Evolutionary conservation across 2,888 invertebrate species (phyloP).

Genomic region (Drosophila mayaguana): DNA sequence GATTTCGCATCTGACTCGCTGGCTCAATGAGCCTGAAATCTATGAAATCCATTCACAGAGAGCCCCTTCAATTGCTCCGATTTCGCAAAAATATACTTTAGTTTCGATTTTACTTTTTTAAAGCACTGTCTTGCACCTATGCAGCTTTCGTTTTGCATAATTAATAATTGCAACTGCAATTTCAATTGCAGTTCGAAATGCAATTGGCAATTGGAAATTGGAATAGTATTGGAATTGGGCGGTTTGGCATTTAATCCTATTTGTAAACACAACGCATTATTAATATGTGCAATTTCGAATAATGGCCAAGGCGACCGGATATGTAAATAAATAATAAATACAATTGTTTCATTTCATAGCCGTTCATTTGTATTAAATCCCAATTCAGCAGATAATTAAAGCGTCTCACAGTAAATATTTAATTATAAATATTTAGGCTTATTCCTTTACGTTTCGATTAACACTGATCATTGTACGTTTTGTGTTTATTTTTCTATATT

Average conservation of each 20-base stretch:
- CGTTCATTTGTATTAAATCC: constrained; percentile 22
- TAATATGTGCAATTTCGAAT: constrained; percentile 60
- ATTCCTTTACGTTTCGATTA: not conserved
- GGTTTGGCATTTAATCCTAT: constrained; percentile 60
- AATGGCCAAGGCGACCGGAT: constrained; percentile 63
- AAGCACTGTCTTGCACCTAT: constrained; percentile 4
- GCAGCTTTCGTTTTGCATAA: constrained; percentile 38
- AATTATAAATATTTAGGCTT: not conserved
- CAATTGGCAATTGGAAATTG: constrained; percentile 11
- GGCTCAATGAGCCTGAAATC: constrained; percentile 60
- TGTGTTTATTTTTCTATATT: not conserved
- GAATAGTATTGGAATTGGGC: constrained; percentile 25
- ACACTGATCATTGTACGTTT: not conserved
- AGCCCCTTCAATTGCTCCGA: constrained; percentile 1
- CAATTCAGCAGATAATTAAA: constrained; percentile 28
- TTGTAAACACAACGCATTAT: constrained; percentile 66
- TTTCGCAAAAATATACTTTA: constrained; percentile 3
- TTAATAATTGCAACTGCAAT: constrained; percentile 51
- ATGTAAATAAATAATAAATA: constrained; percentile 71
- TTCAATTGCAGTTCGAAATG: constrained; percentile 27
- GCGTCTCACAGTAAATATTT: constrained; percentile 3
- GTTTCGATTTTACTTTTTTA: constrained; percentile 1
- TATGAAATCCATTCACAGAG: constrained; percentile 28
- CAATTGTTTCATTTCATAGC: constrained; percentile 41
- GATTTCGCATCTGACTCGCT: constrained; percentile 37